Conservation (phyloP, 2,113 vertebrate species). For the Pandion haliaetus region DNA sequence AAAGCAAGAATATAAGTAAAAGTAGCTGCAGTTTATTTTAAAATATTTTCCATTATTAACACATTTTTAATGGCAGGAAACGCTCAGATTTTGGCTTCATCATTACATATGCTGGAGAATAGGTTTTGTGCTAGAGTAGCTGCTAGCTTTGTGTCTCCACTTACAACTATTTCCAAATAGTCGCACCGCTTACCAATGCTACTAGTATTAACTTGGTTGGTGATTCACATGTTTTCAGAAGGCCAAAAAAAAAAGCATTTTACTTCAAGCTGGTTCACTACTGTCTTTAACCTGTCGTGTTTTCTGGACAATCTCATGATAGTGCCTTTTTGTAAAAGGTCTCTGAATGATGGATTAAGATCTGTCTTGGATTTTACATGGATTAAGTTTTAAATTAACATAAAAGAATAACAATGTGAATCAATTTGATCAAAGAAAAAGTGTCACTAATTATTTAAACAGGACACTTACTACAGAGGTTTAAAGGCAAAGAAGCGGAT, state of each 20-base stretch:
- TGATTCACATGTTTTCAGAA: not conserved
- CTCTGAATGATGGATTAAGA: constrained; percentile 71
- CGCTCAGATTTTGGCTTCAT: constrained; percentile 10
- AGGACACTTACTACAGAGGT: constrained; percentile 79
- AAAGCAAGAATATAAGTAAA: constrained; percentile 13
- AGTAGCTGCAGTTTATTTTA: constrained; percentile 3
- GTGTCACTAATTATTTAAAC: constrained; percentile 88
- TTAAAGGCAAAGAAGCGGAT: constrained; percentile 81
- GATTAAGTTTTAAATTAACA: constrained; percentile 82
- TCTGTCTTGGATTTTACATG: constrained; percentile 72
- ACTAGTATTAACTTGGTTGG: not conserved
- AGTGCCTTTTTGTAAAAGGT: constrained; percentile 43
- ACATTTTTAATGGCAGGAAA: constrained; percentile 40
- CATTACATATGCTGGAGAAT: not conserved
- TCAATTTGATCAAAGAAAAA: constrained; percentile 86
- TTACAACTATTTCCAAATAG: constrained; percentile 9
- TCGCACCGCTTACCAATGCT: not conserved
- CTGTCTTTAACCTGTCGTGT: constrained; percentile 46
- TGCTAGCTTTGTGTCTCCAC: not conserved
- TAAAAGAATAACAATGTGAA: constrained; percentile 82
- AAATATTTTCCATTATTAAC: constrained; percentile 36
- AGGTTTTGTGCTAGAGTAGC: not conserved
- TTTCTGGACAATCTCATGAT: constrained; percentile 66
- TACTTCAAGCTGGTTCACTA: constrained; percentile 17
- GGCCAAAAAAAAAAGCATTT: not conserved